Evolutionary conservation across 1,140 invertebrate species (phyloP).

Genomic region (Macrosteles quadrilineatus): DNA sequence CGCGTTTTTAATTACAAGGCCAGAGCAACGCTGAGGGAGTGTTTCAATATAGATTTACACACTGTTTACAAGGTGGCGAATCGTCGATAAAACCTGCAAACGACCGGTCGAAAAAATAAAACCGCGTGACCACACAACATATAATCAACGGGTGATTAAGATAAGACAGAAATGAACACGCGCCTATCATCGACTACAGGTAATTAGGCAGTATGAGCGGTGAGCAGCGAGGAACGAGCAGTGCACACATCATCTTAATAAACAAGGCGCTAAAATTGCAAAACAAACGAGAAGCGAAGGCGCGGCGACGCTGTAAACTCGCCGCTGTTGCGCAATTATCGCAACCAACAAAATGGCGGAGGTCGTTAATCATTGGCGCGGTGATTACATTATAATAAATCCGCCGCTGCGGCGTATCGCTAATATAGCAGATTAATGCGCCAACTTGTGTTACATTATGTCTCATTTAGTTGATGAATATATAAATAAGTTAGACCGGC

Average conservation of each 20-base stretch:
- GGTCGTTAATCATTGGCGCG: not conserved
- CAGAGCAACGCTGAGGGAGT: too few species aligned
- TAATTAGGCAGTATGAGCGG: too few species aligned
- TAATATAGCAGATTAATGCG: not conserved
- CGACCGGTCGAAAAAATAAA: not conserved
- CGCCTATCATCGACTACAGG: not conserved
- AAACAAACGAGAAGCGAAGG: not conserved
- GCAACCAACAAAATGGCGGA: not conserved
- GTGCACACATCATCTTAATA: not conserved
- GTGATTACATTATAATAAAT: slow-evolving; percentile 6
- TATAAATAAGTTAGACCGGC: not conserved
- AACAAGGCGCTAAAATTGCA: not conserved
- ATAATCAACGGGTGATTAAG: slow-evolving; percentile 3
- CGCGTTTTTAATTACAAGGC: too few species aligned
- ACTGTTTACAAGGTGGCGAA: slow-evolving; percentile 2
- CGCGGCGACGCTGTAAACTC: too few species aligned
- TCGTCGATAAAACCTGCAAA: not conserved
- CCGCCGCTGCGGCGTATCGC: not conserved
- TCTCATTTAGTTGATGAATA: slow-evolving; percentile 8
- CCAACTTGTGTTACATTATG: slow-evolving; percentile 9
- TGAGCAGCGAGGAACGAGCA: not conserved
- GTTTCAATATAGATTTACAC: too few species aligned
- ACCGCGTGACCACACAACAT: slow-evolving; percentile 3
- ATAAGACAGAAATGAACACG: not conserved
- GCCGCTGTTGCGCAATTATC: not conserved